Percentiles rank a stretch among this genome's conserved stretches.
Conservation (phyloP, 2,797 vertebrate species). For the Valencia hispanica region DNA sequence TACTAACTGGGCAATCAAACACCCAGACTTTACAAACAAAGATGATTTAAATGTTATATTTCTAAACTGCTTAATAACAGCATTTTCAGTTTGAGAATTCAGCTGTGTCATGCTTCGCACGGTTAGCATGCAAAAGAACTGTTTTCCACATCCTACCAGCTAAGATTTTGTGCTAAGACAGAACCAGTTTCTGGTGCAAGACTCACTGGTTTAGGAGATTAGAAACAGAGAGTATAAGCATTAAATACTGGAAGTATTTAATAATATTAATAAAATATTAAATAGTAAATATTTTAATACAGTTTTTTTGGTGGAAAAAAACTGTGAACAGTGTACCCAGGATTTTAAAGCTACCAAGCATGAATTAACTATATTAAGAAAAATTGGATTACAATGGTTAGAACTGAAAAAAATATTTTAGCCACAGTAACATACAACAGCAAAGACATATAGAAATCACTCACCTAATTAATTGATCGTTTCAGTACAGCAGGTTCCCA, state of each 20-base stretch:
- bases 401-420: neutral
- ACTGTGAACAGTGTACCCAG: neutral
- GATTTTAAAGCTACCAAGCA: neutral
- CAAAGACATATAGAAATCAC: conserved; percentile 10
- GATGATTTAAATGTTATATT: neutral
- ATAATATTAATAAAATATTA: too few species aligned
- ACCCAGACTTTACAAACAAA: neutral
- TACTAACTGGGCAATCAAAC: too few species aligned
- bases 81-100: neutral
- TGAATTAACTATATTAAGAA: neutral
- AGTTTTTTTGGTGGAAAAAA: neutral
- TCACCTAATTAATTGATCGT: conserved; percentile 47
- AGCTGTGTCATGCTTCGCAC: neutral
- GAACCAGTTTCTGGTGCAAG: neutral
- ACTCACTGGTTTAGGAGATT: neutral
- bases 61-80: neutral
- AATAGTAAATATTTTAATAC: too few species aligned
- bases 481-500: neutral
- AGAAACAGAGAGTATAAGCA: neutral
- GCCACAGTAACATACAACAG: neutral
- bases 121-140: neutral
- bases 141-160: neutral
- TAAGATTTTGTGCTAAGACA: neutral
- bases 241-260: neutral
- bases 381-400: too few species aligned